Evolutionary conservation across 2,797 vertebrate genomes (phyloP), one percentile per base, ranked within the genome.

Genomic region (Sarcophilus harrisii): DNA sequence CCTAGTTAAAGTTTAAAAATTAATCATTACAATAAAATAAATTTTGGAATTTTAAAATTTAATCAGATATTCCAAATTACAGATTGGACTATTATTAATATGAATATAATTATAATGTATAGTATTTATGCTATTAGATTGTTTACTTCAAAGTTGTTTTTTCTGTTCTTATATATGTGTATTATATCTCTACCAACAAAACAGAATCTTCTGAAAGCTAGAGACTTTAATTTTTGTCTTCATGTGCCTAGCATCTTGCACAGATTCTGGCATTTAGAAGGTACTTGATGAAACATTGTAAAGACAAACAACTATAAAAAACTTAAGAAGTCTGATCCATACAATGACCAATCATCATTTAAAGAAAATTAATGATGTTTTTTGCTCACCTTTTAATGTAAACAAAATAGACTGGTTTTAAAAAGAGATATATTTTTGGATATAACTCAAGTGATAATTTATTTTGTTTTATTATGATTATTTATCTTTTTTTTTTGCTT

Each of bases 361-460:
- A n/a, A n/a, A 38, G 32, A 66, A 6, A 16, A n/a, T n/a, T 14
- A 1, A 3, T 18, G 32, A 73, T 38, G 14, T 38, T 18, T 18
- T n/a, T 73, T 38, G 32, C 14, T n/a, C 62, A n/a, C 14, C 62
- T 32, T 62, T 30, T 18, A n/a, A n/a, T 16, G 6, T 32, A 62
- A 8, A 60, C 8, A 28, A 60, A 3, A 29, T 29, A 11, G 29
- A 5, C 30, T 32, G 32, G 14, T 4, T 73, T n/a, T 21, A 38
- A 62, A 73, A 73, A 16, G 62, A 73, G 32, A 38, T n/a, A 66
- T 30, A 32, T 38, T 60, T 38, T 38, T 73, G 14, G 13, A 73
- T 73, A 27, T 1, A 18, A n/a, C 14, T 16, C 1, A n/a, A 5
- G 16, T 73, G 0, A 14, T 5, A 1, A 1, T n/a, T 18, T 73